Base-by-base conservation (phyloP, 2,797 vertebrate species). In the Glyptemys insculpta region DNA sequence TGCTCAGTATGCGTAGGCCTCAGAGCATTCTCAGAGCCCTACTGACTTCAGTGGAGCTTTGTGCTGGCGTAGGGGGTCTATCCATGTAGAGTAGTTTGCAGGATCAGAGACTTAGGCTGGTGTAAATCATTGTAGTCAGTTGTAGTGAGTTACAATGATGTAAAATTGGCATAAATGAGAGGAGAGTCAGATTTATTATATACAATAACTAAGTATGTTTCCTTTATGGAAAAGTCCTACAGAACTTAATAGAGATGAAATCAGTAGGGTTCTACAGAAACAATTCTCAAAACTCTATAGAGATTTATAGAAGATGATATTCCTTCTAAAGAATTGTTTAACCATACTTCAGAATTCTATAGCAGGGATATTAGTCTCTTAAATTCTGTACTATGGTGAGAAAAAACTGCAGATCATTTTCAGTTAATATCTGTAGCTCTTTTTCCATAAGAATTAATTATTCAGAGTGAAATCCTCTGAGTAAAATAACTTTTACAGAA, bases 361-460 rank as follows among this genome's bases (percentile, higher is more conserved):
- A 93, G 54, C 34, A 76, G 56, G 19, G 37, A 81, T 92, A 83
- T 93, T 96, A 79, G 90, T 95, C 96, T n/a, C 54, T 85, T 57
- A 12, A 1, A 4, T 86, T 94, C 85, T 79, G 68, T 79, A 79
- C 23, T 41, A 12, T 65, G 27, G 81, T 93, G 86, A 31, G 72
- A 95, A 81, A 91, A 93, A 1, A 8, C 6, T 6, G 91, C n/a
- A 83, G 87, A 96, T 94, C 44, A 85, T 92, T 95, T 94, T 8
- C 84, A 83, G 90, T 96, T 95, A 96, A 93, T 96, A 96, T 96
- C 85, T 97, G 6, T 92, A 94, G 41, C 72, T 95, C 85, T 94
- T 93, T 65, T 89, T 92, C 79, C 90, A 15, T 96, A 49, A 78
- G 95, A 87, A 85, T 97, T 97, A 97, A 96, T 97, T 97, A 97